Conservation (phyloP, 2,797 vertebrate genomes). For the Mormyrops boulengeri region DNA sequence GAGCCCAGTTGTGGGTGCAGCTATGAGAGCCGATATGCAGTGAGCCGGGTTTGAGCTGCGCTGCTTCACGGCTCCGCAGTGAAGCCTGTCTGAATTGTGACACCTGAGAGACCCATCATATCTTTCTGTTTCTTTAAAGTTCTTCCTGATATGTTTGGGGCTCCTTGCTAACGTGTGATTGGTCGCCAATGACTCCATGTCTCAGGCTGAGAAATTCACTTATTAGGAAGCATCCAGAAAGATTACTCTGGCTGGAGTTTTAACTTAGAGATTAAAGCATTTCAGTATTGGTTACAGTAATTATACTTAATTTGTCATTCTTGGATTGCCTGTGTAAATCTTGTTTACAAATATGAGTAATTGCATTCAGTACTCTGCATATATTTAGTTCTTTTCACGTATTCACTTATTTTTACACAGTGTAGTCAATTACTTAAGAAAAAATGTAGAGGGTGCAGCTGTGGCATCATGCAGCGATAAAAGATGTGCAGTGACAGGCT, state of each 20-base stretch:
- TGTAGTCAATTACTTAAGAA: not conserved
- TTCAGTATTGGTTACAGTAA: not conserved
- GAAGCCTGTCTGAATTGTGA: not conserved
- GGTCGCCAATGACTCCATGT: not conserved
- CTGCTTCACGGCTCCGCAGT: not conserved
- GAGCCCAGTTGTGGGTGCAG: not conserved
- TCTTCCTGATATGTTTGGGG: not conserved
- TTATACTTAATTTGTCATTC: not conserved
- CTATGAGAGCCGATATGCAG: not conserved
- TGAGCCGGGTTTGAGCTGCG: not conserved
- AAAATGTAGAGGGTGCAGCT: not conserved
- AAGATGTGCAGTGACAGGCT: not conserved
- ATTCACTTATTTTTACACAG: not conserved
- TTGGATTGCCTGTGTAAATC: not conserved
- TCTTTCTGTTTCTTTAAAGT: not conserved
- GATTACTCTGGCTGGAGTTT: not conserved
- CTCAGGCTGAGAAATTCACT: not conserved
- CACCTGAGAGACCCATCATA: not conserved
- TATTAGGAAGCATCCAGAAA: constrained; percentile 6
- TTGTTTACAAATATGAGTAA: constrained; percentile 12
- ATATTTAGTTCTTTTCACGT: not conserved
- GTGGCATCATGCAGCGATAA: not conserved
- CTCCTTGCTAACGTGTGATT: not conserved
- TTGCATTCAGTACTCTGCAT: not conserved
- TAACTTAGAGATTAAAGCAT: constrained; percentile 2